Percentiles rank a stretch among this genome's conserved stretches.
Conservation (phyloP, 2,888 invertebrate genomes). For the Holacanthella duospinosa region DNA sequence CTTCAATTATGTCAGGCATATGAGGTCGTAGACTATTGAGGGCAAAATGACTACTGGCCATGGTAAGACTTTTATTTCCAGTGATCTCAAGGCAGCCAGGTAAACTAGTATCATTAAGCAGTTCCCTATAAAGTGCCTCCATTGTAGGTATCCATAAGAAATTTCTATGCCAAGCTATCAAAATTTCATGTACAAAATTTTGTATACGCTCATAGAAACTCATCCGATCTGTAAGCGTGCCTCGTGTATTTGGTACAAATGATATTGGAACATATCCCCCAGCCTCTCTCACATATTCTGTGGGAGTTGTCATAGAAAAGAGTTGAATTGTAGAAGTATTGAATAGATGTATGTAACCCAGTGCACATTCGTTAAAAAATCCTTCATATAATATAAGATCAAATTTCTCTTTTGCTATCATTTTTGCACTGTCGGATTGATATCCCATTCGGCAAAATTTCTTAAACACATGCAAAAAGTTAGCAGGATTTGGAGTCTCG, state of each 20-base stretch:
- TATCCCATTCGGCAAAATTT: too few relatives aligned
- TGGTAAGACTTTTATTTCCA: not conserved
- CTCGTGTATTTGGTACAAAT: not conserved
- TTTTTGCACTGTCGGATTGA: too few relatives aligned
- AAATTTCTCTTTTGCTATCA: too few relatives aligned
- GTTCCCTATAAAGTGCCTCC: not conserved
- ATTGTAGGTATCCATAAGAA: not conserved
- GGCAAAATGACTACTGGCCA: not conserved
- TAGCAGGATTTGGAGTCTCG: too few relatives aligned
- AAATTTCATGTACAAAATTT: not conserved
- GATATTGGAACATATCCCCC: too few relatives aligned
- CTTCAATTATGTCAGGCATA: not conserved
- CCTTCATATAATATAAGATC: too few relatives aligned
- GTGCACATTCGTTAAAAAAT: too few relatives aligned
- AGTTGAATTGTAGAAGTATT: too few relatives aligned
- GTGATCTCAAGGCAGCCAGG: not conserved
- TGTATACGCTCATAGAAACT: not conserved
- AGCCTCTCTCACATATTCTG: too few relatives aligned
- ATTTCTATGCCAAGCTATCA: not conserved
- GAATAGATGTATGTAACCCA: too few relatives aligned
- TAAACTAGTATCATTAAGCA: not conserved
- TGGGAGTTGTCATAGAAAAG: too few relatives aligned
- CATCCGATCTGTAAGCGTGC: not conserved
- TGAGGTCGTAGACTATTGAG: not conserved
- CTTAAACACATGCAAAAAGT: too few relatives aligned